Percentiles rank a stretch among this genome's conserved stretches.
Evolutionary conservation across 2,888 invertebrate genomes (phyloP).

Genomic region (Liopterus haemorrhoidalis): DNA sequence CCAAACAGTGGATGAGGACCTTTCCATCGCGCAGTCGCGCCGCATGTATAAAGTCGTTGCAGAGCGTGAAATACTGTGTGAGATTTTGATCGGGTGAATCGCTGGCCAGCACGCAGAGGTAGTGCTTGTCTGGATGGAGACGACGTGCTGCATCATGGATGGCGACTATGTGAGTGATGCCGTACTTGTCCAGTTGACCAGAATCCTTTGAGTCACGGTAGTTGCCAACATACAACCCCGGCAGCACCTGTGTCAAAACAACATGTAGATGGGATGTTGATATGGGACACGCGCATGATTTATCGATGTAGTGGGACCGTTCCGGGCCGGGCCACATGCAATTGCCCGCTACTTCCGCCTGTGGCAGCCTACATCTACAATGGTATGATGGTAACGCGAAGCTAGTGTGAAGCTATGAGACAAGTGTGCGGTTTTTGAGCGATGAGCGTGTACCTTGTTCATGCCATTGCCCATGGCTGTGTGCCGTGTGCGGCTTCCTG

Average conservation of each 20-base stretch:
- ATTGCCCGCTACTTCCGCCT: too few relatives aligned
- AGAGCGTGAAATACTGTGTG: conserved; percentile 84
- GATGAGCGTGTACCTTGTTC: too few relatives aligned
- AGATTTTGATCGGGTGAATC: conserved; percentile 93
- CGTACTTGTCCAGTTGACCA: conserved; percentile 78
- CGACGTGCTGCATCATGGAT: conserved; percentile 92
- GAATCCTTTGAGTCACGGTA: conserved; percentile 92
- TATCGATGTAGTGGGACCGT: too few relatives aligned
- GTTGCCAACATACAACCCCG: conserved; percentile 92
- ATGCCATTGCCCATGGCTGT: too few relatives aligned
- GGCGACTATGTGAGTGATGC: conserved; percentile 91
- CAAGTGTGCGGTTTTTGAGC: too few relatives aligned
- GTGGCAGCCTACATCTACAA: too few relatives aligned
- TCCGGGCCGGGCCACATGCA: too few relatives aligned
- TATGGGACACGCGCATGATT: too few relatives aligned
- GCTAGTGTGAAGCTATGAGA: too few relatives aligned
- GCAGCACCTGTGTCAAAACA: conserved; percentile 70
- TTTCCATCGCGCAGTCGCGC: conserved; percentile 84
- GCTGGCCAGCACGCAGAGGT: conserved; percentile 92
- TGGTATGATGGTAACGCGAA: too few relatives aligned
- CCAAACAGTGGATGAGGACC: conserved; percentile 91
- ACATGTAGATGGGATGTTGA: too few relatives aligned
- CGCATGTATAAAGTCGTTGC: conserved; percentile 94
- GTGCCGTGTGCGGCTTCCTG: too few relatives aligned
- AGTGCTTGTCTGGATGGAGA: conserved; percentile 85